Evolutionary conservation across 2,113 vertebrate genomes (phyloP).

Genomic region (Chaenocephalus aceratus): DNA sequence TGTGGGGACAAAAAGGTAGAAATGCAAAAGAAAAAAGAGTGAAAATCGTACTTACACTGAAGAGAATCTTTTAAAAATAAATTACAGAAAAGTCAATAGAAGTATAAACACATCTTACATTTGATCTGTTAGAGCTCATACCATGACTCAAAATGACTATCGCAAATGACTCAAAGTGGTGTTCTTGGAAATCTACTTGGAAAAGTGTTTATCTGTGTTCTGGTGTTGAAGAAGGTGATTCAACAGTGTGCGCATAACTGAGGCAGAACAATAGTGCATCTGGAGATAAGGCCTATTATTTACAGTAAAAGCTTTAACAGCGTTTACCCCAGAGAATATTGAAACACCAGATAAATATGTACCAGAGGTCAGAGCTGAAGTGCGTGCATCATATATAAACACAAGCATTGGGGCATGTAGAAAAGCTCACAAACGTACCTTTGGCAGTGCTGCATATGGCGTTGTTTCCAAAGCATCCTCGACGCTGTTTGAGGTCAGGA

Average conservation of each 20-base stretch:
- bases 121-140: not conserved
- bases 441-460: conserved; percentile 78
- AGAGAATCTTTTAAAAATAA: not conserved
- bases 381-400: not conserved
- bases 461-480: conserved; percentile 88
- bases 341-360: conserved; percentile 27
- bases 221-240: not conserved
- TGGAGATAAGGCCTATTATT: conserved; percentile 51
- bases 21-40: conserved; percentile 15
- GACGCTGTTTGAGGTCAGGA: conserved; percentile 89
- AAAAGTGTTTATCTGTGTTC: conserved; percentile 27
- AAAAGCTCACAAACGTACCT: conserved; percentile 76
- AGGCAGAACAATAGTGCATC: conserved; percentile 40
- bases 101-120: not conserved
- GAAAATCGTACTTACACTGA: not conserved
- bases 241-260: conserved; percentile 7
- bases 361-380: conserved; percentile 10
- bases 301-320: conserved; percentile 25
- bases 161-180: conserved; percentile 13
- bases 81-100: not conserved
- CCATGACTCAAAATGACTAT: not conserved
- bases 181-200: conserved; percentile 6
- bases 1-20: not conserved
- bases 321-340: conserved; percentile 29
- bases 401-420: not conserved